phyloP scores from a whole-genome alignment of 2,888 invertebrate species.

The Luffia ferchaultella region DNA sequence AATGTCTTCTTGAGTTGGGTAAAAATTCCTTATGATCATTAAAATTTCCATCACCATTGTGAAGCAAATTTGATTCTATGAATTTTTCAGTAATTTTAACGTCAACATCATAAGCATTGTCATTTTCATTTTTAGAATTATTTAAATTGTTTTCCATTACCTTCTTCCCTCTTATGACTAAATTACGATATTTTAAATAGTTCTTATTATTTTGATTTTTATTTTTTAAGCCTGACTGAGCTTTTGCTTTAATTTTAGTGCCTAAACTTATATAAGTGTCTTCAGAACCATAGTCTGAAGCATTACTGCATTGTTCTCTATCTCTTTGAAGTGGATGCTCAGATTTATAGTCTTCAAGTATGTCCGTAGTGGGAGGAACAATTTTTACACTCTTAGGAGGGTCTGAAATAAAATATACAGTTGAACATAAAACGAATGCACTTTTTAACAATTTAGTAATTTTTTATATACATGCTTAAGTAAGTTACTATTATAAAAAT shows the following conservation, averaged over 20 bases:
- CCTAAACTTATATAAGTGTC: constrained; percentile 59
- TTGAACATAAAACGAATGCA: not conserved
- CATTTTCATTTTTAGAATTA: constrained; percentile 21
- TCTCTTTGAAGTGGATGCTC: constrained; percentile 23
- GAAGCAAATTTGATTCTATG: not conserved
- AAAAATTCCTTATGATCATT: constrained; percentile 25
- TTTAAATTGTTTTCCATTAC: constrained; percentile 29
- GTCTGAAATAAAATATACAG: constrained; percentile 25
- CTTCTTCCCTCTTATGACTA: constrained; percentile 35
- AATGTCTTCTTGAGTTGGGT: constrained; percentile 19
- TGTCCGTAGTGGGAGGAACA: constrained; percentile 42
- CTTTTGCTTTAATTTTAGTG: constrained; percentile 59
- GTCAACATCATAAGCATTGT: constrained; percentile 40
- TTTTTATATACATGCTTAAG: no score
- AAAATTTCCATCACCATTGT: constrained; percentile 9
- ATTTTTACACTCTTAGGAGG: constrained; percentile 36
- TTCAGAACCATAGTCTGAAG: constrained; percentile 56
- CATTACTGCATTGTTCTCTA: constrained; percentile 46
- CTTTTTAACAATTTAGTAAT: no score
- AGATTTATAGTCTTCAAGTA: constrained; percentile 30
- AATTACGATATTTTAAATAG: constrained; percentile 39
- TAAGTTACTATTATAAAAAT: not conserved
- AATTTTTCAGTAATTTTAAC: constrained; percentile 42
- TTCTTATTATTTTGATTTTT: constrained; percentile 32
- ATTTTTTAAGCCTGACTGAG: constrained; percentile 38